Conservation (phyloP, 2,113 vertebrate species). For the Crocuta crocuta region DNA sequence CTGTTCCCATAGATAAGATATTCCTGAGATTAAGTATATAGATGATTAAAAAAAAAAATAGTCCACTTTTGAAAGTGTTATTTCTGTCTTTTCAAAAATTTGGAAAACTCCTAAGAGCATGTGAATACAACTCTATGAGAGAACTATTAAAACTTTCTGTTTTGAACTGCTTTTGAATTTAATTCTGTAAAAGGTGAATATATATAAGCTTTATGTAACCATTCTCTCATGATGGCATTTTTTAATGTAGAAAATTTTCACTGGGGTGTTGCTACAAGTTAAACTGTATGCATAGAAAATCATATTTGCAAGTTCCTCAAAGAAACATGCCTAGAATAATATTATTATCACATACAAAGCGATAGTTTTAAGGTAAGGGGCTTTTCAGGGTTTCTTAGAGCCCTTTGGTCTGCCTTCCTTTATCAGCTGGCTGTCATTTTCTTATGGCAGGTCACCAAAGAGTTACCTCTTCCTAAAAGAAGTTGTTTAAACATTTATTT, state of each 20-base stretch:
- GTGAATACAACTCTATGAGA: neutral
- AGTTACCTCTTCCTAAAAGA: neutral
- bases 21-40: neutral
- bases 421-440: neutral
- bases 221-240: neutral
- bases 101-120: neutral
- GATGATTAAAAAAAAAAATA: neutral
- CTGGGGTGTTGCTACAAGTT: neutral
- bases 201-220: constrained; percentile 39
- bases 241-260: constrained; percentile 6
- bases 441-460: neutral
- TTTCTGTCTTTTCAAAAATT: constrained; percentile 19
- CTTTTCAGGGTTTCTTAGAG: neutral
- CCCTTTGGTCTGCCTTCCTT: neutral
- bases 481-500: no score
- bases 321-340: neutral
- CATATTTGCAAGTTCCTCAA: neutral
- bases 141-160: constrained; percentile 20
- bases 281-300: neutral
- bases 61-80: neutral
- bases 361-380: neutral
- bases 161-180: constrained; percentile 54
- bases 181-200: constrained; percentile 15
- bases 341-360: neutral
- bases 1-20: neutral